These are phyloP conservation scores for Rhinopomastus cyanomelas DNA, from an alignment of 2,113 vertebrate species.

Conservation along the genomic window DNA sequence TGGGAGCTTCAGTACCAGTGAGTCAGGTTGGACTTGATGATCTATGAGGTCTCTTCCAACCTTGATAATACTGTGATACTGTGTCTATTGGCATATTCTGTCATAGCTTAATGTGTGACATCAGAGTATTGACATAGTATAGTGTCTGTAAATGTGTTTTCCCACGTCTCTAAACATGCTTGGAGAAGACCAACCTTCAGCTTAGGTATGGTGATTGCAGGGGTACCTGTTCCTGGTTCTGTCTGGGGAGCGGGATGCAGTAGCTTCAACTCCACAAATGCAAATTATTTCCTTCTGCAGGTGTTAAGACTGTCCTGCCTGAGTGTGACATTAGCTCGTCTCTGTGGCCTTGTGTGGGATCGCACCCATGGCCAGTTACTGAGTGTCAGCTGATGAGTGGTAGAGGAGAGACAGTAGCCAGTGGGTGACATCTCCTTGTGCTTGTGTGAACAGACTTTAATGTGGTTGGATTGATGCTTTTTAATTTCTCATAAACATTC, in stretches of 20 bases:
- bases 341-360: rapidly evolving
- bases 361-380: neutral
- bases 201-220: neutral
- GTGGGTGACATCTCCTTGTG: neutral
- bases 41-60: too few relatives aligned
- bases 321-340: neutral
- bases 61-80: too few relatives aligned
- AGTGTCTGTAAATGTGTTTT: neutral
- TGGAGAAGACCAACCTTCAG: neutral
- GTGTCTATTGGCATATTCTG: neutral
- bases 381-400: neutral
- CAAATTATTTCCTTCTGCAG: neutral
- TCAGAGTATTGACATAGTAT: neutral
- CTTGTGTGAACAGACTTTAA: neutral
- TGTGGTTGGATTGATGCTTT: neutral
- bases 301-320: neutral
- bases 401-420: neutral
- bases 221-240: neutral
- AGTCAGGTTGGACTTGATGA: too few relatives aligned
- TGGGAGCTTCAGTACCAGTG: neutral
- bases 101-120: neutral
- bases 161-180: neutral
- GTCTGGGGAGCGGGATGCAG: neutral
- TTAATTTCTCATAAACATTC: neutral
- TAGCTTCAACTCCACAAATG: neutral